A percentile compares a stretch with the other conserved stretches of the same genome.
phyloP scores from a whole-genome alignment of 2,888 invertebrate genomes.

The Eudasyphora cyanicolor region DNA sequence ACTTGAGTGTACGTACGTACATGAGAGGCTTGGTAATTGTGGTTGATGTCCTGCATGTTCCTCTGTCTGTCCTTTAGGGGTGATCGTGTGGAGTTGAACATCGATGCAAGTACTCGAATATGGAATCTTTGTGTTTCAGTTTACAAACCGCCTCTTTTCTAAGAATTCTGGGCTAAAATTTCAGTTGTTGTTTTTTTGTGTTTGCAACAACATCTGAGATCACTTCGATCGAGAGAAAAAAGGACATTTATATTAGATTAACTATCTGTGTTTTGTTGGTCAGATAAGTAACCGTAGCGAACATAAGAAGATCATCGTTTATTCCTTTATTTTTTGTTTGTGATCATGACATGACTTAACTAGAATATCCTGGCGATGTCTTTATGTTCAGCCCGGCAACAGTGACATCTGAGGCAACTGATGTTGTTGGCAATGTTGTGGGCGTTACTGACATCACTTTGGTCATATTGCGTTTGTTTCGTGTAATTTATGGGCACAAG shows the following conservation, averaged over 20 bases:
- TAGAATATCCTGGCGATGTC: slow-evolving; percentile 52
- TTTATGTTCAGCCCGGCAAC: slow-evolving; percentile 63
- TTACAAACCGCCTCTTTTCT: slow-evolving; percentile 73
- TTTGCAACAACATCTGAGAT: not conserved
- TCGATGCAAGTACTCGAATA: slow-evolving; percentile 19
- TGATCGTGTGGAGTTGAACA: too few relatives aligned
- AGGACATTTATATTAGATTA: slow-evolving; percentile 65
- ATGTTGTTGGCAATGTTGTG: slow-evolving; percentile 64
- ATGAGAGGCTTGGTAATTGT: slow-evolving; percentile 55
- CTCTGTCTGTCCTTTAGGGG: too few relatives aligned
- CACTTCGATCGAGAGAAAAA: slow-evolving; percentile 26
- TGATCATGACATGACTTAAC: slow-evolving; percentile 62
- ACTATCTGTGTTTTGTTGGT: slow-evolving; percentile 51
- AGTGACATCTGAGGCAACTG: slow-evolving; percentile 39
- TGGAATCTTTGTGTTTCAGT: slow-evolving; percentile 71
- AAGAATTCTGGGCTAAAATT: slow-evolving; percentile 68
- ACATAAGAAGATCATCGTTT: slow-evolving; percentile 26
- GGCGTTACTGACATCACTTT: slow-evolving; percentile 74
- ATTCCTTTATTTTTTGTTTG: slow-evolving; percentile 14
- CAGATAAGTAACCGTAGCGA: slow-evolving; percentile 63
- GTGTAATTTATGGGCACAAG: slow-evolving; percentile 68
- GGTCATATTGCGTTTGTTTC: slow-evolving; percentile 70
- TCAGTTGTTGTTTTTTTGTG: slow-evolving; percentile 29
- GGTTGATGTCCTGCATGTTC: slow-evolving; percentile 51
- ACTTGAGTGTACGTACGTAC: not conserved